Conservation (phyloP, 2,888 invertebrate species). For the Fragum sueziense region DNA sequence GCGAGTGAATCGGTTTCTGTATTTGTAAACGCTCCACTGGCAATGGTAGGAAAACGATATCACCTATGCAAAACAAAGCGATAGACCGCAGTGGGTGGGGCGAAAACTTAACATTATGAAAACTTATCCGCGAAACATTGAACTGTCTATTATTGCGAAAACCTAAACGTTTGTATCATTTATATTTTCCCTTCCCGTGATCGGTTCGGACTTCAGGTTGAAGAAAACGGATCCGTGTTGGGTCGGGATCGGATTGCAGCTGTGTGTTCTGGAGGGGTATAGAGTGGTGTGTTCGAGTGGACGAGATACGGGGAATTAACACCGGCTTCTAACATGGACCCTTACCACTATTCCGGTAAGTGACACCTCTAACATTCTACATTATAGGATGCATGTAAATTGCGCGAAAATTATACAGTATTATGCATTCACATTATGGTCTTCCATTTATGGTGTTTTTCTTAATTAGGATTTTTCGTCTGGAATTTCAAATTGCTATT, state of each 20-base stretch:
- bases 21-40: slow-evolving; percentile 54
- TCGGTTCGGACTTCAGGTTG: slow-evolving; percentile 51
- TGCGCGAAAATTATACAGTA: neutral
- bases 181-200: slow-evolving; percentile 59
- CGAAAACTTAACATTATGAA: slow-evolving; percentile 60
- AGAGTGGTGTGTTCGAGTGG: slow-evolving; percentile 32
- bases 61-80: slow-evolving; percentile 58
- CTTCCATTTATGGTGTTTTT: too few relatives aligned
- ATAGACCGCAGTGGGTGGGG: slow-evolving; percentile 55
- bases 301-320: slow-evolving; percentile 57
- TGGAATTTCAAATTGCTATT: too few relatives aligned
- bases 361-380: slow-evolving; percentile 39
- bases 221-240: slow-evolving; percentile 54
- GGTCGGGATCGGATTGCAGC: slow-evolving; percentile 52
- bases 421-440: slow-evolving; percentile 1
- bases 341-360: slow-evolving; percentile 63
- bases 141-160: slow-evolving; percentile 62
- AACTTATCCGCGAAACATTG: slow-evolving; percentile 62
- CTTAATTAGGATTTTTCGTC: too few relatives aligned
- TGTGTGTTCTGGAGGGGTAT: slow-evolving; percentile 35
- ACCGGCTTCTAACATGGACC: slow-evolving; percentile 55
- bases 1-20: slow-evolving; percentile 40
- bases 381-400: slow-evolving; percentile 11
- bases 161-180: slow-evolving; percentile 58
- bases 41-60: slow-evolving; percentile 44